phyloP scores from a whole-genome alignment of 2,797 vertebrate species.

The Lacerta bilineata region DNA sequence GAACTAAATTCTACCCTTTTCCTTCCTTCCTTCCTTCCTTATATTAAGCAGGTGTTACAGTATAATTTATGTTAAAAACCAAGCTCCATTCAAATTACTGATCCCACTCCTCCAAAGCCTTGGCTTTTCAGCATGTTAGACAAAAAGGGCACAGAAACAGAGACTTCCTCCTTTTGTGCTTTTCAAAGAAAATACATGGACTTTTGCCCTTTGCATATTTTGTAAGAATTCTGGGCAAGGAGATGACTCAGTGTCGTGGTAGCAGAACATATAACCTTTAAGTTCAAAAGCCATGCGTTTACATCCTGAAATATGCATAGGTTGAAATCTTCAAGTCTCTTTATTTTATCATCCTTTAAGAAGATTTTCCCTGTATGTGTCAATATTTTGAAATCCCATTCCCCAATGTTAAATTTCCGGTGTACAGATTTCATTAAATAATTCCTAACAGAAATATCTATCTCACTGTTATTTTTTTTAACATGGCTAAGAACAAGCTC shows the following conservation, averaged over 20 bases:
- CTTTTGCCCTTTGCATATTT: slow-evolving; percentile 16
- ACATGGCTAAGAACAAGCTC: neutral
- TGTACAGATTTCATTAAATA: slow-evolving; percentile 12
- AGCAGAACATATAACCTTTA: slow-evolving; percentile 12
- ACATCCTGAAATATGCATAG: neutral
- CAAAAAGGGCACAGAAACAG: slow-evolving; percentile 49
- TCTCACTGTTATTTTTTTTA: accelerated
- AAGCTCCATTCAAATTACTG: slow-evolving; percentile 52
- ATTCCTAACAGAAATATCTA: neutral
- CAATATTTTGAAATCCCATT: neutral
- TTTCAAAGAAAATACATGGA: slow-evolving; percentile 19
- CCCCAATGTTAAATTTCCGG: neutral
- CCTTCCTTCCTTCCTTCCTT: slow-evolving; percentile 54
- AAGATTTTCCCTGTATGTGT: neutral
- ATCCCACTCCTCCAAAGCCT: slow-evolving; percentile 31
- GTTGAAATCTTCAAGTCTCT: neutral
- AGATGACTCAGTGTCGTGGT: slow-evolving; percentile 43
- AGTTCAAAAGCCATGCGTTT: neutral
- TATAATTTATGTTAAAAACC: slow-evolving; percentile 47
- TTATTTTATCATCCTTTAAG: neutral
- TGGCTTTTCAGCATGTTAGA: slow-evolving; percentile 44
- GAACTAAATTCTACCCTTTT: slow-evolving; percentile 63
- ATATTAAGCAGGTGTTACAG: slow-evolving; percentile 45
- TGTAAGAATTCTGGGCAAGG: slow-evolving; percentile 43
- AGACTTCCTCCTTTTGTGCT: slow-evolving; percentile 36